Evolutionary conservation across 2,797 vertebrate genomes (phyloP), one percentile per base, ranked within the genome.

Genomic region (Tolypeutes matacus): DNA sequence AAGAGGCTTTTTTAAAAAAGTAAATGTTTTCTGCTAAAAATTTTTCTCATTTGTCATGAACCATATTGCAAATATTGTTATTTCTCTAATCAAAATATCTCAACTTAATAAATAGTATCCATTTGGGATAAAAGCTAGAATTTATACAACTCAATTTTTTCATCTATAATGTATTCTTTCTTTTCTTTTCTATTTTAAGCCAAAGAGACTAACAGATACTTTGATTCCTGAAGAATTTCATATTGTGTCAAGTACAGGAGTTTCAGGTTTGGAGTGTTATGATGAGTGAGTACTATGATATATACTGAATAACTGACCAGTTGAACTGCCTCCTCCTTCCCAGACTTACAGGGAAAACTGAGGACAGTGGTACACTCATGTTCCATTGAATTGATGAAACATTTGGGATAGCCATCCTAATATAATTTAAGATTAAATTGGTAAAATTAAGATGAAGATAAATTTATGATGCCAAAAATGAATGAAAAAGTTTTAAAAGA

Each of bases 181-280:
- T 53, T 70, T n/a, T 93, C 21, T 93, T 70, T 87, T 95, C 91
- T 53, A 65, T 95, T 96, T 94, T 89, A 93, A 99, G 99, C 94
- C 90, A 46, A 51, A 70, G 60, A 96, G 49, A 53, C 36, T 98
- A 75, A 96, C 97, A 58, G 98, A 98, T 53, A 99, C 97, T 75
- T 97, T 99, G 94, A 97, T 99, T 96, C 99, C 99, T 36, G 98
- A 99, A 86, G 99, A 99, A 94, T 99, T 99, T 97, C 99, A 99
- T 89, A 97, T 99, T 2, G 98, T 99, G 95, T 99, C 98, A 97
- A 99, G 98, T 92, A 99, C 98, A 97, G 99, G 99, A 23, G 97
- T 99, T 56, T 95, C 96, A 53, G 98, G 98, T 65, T 98, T 99
- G 89, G 98, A 99, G 95, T 98, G 98, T 96, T 99, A 98, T 0